A percentile compares a stretch with the other conserved stretches of the same genome.
Conservation (phyloP, 2,888 invertebrate genomes). For the Cylindroiulus punctatus region DNA sequence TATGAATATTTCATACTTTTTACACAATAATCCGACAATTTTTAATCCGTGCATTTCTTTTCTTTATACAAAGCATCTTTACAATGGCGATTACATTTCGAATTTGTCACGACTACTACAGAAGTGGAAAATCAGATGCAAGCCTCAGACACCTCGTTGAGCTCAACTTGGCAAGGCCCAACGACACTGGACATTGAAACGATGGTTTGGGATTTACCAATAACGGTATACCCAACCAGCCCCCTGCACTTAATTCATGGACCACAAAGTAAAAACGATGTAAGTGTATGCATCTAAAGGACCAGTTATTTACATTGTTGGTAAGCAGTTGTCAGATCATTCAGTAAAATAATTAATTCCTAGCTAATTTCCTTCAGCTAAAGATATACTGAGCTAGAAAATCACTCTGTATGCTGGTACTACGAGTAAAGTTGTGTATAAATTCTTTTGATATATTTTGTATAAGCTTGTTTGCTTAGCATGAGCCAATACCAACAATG, state of each 20-base stretch:
- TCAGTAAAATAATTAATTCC: background rate
- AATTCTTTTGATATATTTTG: background rate
- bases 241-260: constrained; percentile 67
- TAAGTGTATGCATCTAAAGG: constrained; percentile 46
- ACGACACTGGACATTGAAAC: constrained; percentile 91
- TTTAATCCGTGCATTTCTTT: constrained; percentile 58
- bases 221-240: constrained; percentile 91
- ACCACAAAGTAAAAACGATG: constrained; percentile 56
- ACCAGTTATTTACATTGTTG: background rate
- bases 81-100: constrained; percentile 95
- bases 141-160: constrained; percentile 70
- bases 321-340: background rate
- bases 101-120: constrained; percentile 87
- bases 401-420: background rate
- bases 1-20: background rate
- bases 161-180: constrained; percentile 82
- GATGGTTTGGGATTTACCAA: constrained; percentile 98
- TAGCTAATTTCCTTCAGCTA: background rate
- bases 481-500: background rate
- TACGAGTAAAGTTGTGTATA: background rate
- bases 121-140: constrained; percentile 64
- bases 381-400: background rate
- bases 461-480: background rate
- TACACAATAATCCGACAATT: background rate
- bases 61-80: constrained; percentile 75